Percentiles rank a stretch among this genome's conserved stretches.
Evolutionary conservation across 2,113 vertebrate species (phyloP).

Genomic region (Andinoacara biseriatus): DNA sequence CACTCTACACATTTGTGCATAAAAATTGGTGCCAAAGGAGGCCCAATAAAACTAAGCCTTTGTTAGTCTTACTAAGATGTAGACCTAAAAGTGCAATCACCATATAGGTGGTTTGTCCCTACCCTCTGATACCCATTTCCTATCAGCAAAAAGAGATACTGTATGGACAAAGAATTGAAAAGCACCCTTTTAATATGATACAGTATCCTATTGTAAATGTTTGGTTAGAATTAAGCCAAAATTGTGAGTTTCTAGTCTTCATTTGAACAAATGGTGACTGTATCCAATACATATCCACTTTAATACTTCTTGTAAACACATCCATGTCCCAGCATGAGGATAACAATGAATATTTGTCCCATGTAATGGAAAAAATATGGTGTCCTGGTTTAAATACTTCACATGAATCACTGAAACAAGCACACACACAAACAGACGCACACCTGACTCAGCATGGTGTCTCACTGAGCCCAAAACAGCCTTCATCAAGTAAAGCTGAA

Average conservation of each 20-base stretch:
- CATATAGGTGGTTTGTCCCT: background rate
- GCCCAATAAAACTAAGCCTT: background rate
- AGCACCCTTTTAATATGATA: background rate
- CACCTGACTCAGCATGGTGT: slow-evolving; percentile 55
- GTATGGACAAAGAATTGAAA: background rate
- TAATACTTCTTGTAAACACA: background rate
- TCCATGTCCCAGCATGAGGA: background rate
- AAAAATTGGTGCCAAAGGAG: too few relatives aligned
- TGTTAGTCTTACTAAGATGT: background rate
- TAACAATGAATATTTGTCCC: background rate
- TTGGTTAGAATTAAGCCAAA: background rate
- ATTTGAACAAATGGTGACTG: fast-evolving
- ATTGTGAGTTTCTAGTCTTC: background rate
- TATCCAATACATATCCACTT: background rate
- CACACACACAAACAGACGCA: slow-evolving; percentile 37
- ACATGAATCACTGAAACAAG: slow-evolving; percentile 4
- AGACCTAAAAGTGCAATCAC: background rate
- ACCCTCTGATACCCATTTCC: background rate
- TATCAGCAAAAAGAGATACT: too few relatives aligned
- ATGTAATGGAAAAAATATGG: background rate
- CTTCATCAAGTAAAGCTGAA: slow-evolving; percentile 62
- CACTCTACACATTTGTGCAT: too few relatives aligned
- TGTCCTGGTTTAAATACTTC: slow-evolving; percentile 12
- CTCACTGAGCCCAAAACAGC: slow-evolving; percentile 52
- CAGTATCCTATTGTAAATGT: background rate